These are phyloP conservation scores for Chiloscyllium plagiosum DNA, from an alignment of 2,113 vertebrate species.

Conservation along the genomic window DNA sequence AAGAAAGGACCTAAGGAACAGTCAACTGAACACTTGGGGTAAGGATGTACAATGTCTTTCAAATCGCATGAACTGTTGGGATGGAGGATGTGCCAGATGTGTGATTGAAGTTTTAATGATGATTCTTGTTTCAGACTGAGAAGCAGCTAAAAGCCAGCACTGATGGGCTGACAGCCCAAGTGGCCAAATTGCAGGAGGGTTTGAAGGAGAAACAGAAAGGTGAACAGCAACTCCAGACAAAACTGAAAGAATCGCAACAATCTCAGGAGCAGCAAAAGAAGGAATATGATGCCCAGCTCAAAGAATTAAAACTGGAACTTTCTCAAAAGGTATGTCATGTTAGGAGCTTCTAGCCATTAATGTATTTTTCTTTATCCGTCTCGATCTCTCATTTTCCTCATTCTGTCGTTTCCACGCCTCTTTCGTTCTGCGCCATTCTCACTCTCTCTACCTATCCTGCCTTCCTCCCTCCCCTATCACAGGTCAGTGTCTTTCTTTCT, in stretches of 20 bases:
- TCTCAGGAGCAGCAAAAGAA: slow-evolving; percentile 68
- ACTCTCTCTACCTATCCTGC: background rate
- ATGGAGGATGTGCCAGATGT: background rate
- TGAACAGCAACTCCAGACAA: slow-evolving; percentile 66
- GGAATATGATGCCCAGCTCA: slow-evolving; percentile 64
- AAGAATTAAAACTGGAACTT: slow-evolving; percentile 60
- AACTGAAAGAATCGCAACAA: slow-evolving; percentile 65
- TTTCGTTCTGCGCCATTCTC: too few relatives aligned
- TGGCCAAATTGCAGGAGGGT: slow-evolving; percentile 58
- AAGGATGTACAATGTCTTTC: too few relatives aligned
- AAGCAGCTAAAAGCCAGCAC: slow-evolving; percentile 67
- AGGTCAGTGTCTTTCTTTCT: too few relatives aligned
- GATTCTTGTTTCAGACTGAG: slow-evolving; percentile 60
- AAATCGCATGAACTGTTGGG: background rate
- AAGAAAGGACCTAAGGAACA: background rate
- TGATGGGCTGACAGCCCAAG: slow-evolving; percentile 59
- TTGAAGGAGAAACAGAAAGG: slow-evolving; percentile 73
- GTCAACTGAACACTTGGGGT: too few relatives aligned
- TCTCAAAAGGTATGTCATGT: slow-evolving; percentile 57
- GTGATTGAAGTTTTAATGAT: background rate
- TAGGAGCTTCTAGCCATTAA: background rate
- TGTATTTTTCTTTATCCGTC: background rate
- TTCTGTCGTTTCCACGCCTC: background rate
- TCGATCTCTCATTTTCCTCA: too few relatives aligned
- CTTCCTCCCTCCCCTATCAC: too few relatives aligned